Evolutionary conservation across 2,888 invertebrate genomes (phyloP).

Genomic region (Chaitophorus viminalis): DNA sequence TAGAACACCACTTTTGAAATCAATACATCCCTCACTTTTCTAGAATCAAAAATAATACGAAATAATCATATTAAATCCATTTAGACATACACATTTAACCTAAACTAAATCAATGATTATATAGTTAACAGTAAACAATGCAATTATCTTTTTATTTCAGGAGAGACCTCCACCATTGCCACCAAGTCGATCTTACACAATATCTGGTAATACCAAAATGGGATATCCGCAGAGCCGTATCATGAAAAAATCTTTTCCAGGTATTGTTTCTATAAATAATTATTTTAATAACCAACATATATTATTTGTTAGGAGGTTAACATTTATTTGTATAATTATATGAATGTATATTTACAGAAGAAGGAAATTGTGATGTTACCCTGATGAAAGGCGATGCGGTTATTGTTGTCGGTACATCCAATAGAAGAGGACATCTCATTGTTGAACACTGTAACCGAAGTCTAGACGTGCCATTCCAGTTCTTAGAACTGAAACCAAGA

Average conservation of each 20-base stretch:
- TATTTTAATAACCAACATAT: not conserved
- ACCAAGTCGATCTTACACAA: conserved; percentile 88
- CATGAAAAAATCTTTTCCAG: conserved; percentile 89
- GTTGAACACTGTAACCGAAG: conserved; percentile 82
- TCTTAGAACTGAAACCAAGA: conserved; percentile 76
- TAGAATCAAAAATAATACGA: too few species aligned
- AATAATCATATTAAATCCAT: too few species aligned
- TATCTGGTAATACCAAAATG: conserved; percentile 88
- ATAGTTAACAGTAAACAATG: not conserved
- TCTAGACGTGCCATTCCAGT: conserved; percentile 84
- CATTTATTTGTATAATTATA: not conserved
- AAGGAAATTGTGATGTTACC: conserved; percentile 71
- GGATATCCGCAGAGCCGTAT: conserved; percentile 92
- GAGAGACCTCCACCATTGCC: conserved; percentile 93
- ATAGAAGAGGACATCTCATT: conserved; percentile 85
- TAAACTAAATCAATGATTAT: not conserved
- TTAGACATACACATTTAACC: not conserved
- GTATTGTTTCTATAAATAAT: conserved; percentile 67
- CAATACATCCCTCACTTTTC: too few species aligned
- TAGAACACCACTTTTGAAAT: too few species aligned
- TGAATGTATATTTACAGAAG: conserved; percentile 66
- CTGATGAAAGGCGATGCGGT: conserved; percentile 87
- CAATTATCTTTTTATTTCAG: conserved; percentile 67
- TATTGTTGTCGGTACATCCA: conserved; percentile 86
- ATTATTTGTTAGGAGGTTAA: not conserved